Evolutionary conservation across 1,140 invertebrate genomes (phyloP), one percentile per base, ranked within the genome.

Genomic region (Microplitis mediator): DNA sequence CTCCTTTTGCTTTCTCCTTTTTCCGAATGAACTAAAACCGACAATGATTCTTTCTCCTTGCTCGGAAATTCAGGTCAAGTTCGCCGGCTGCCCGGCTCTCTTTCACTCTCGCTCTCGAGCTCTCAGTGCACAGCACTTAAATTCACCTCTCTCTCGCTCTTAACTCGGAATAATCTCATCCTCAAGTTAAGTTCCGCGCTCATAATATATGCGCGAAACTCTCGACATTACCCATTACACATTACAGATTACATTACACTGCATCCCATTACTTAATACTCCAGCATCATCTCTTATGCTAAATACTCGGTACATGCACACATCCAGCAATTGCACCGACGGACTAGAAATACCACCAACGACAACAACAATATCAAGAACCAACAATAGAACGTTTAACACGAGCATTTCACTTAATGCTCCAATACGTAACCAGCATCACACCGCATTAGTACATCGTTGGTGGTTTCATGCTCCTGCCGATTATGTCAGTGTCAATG

Each of bases 401-500:
- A 23, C 23, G 23, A 23, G 23, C 23, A 23, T 23, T 23, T 23
- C 23, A 23, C 23, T 23, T 23, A 23, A 23, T 23, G 23, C 23
- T 23, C 23, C 23, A 23, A 23, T 23, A 23, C 23, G 23, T 23
- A 23, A 23, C 23, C 23, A 23, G 23, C 23, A 23, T 23, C 23
- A 23, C 2, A 23, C 23, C 23, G 23, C 23, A 23, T 23, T 45
- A 45, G 11, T 45, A 69, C 72, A 54, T 72, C 73, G 62, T 60
- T 68, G 39, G 69, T 65, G 65, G 51, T 32, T 61, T 50, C 23
- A 35, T 69, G 63, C 70, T 77, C 75, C 69, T 71, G 60, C 60
- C 69, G 69, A 77, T 81, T 79, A 77, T 76, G 80, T 81, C 79
- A 81, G 78, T 80, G 79, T 81, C 77, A 80, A 80, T 76, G 78